phyloP scores from a whole-genome alignment of 2,797 vertebrate genomes.

The Manis javanica region DNA sequence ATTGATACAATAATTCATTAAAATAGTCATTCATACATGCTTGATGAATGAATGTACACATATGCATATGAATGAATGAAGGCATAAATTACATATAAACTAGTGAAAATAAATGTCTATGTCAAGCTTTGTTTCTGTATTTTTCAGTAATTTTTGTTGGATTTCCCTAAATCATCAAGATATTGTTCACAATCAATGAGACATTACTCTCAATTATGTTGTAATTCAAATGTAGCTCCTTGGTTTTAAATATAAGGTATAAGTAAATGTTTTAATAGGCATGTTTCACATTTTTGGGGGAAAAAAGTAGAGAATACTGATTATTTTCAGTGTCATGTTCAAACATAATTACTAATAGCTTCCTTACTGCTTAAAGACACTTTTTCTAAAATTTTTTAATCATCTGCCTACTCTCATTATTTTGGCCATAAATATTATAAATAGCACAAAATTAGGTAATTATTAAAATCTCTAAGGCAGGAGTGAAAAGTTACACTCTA shows the following conservation, averaged over 20 bases:
- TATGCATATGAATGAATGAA: neutral
- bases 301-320: neutral
- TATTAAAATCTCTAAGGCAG: constrained; percentile 26
- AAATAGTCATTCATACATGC: neutral
- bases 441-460: neutral
- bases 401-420: neutral
- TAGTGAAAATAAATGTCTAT: neutral
- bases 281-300: neutral
- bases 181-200: neutral
- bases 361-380: neutral
- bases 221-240: neutral
- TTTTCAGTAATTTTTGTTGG: neutral
- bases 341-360: neutral
- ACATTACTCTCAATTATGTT: neutral
- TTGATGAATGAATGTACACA: neutral
- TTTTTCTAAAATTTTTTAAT: neutral
- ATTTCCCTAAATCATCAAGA: neutral
- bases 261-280: neutral
- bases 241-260: neutral
- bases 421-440: constrained; percentile 18
- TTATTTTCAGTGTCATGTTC: neutral
- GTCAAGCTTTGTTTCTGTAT: neutral
- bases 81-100: neutral
- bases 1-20: neutral
- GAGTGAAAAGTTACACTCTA: constrained; percentile 22